Base-by-base conservation (phyloP, 2,797 vertebrate species). In the Pseudotriccus pelzelni region DNA sequence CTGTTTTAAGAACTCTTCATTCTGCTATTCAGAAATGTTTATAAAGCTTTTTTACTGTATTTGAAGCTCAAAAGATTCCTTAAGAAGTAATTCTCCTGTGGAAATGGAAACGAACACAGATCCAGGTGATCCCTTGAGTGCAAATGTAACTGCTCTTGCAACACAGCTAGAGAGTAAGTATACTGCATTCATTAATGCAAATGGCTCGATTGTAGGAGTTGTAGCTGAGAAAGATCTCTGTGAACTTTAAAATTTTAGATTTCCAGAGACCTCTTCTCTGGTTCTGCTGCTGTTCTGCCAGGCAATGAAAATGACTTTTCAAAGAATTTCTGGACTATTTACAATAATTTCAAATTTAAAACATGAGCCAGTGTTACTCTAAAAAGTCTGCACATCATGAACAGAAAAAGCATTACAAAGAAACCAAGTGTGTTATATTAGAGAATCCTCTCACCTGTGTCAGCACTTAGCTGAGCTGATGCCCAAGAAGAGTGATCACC, bases 101-200 rank as follows among this genome's bases (percentile, higher is more conserved):
- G 99, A 99, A 93, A 99, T 99, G 99, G 99, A 99, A 98, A 99
- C 99, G 87, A 99, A 98, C 79, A 94, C 98, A 52, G 99, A 99
- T 55, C 98, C 98, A 0, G 80, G 97, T 86, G 99, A 99, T 96
- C 99, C 99, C 32, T 97, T 99, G 81, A 98, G 98, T 59, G 98
- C 99, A 82, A 99, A 98, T 39, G 97, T 97, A 32, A 96, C 98
- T 53, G 94, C 98, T 39, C 97, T 98, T 80, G 97, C 98, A 41
- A 90, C 98, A 62, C 98, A 98, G 67, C 97, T 98, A 39, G 99
- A 99, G 94, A 98, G 99, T 99, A 96, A 98, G 98, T 94, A 39
- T 15, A 6, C 13, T 4, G 21, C 10, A 44, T 55, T 64, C 32
- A 59, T 28, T 67, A 62, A 70, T 47, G 23, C 19, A 55, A 43